A percentile compares a stretch with the other conserved stretches of the same genome.
These are phyloP conservation scores for Cydia amplana DNA, from an alignment of 1,140 invertebrate genomes.

Conservation along the genomic window DNA sequence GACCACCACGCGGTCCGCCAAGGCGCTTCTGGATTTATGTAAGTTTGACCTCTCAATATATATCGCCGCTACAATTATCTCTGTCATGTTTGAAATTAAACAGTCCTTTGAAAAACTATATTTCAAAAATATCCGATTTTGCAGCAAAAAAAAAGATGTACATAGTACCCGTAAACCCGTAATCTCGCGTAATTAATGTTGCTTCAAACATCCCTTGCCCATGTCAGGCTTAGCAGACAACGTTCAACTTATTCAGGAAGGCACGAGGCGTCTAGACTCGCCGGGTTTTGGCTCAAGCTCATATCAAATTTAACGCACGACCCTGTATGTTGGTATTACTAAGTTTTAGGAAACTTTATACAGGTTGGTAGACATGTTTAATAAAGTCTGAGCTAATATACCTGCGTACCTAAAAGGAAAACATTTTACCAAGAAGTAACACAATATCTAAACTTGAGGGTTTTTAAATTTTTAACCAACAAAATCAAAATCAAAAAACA, in stretches of 20 bases:
- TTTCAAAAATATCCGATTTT: neutral
- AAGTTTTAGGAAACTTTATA: neutral
- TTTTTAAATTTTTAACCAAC: no score
- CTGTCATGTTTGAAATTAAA: no score
- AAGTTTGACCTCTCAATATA: no score
- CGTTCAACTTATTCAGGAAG: neutral
- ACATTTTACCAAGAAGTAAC: no score
- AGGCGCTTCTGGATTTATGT: no score
- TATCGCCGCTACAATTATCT: no score
- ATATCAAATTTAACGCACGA: conserved; percentile 1
- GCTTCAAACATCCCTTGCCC: neutral
- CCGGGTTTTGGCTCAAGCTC: conserved; percentile 11
- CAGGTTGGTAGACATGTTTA: neutral
- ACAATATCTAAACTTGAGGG: no score
- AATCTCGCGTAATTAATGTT: neutral
- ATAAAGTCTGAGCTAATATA: no score
- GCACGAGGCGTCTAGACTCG: neutral
- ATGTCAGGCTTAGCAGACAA: neutral
- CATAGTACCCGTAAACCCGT: neutral
- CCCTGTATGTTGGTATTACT: neutral
- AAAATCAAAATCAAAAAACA: no score
- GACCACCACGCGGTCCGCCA: no score
- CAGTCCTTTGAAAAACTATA: no score
- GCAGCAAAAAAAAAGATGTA: neutral
- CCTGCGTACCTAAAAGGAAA: no score